Base-by-base conservation (phyloP, 1,140 invertebrate species). In the Aradophagus sp. region DNA sequence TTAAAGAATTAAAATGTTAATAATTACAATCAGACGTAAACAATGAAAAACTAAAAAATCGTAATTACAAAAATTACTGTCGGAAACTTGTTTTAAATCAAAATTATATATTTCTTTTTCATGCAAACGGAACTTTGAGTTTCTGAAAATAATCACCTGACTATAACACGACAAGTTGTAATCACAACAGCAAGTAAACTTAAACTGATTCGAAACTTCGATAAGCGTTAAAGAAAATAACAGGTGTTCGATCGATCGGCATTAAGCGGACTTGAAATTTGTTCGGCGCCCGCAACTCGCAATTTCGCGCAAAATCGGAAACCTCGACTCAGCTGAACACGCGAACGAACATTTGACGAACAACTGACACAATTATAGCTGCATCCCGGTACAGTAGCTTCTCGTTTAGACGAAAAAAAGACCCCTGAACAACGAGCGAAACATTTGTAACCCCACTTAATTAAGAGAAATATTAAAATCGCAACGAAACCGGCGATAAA, bases 401-500 rank as follows among this genome's bases (percentile, higher is more conserved):
- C 48, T 15, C 65, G 31, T 42, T 35, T 55, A 26, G 19, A 8
- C 16, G 31, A 19, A 1, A 4, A 48, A 36, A 6, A 8, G 1
- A 11, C 34, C 12, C 26, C 0, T 23, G 19, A 15, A 2, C 19
- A 17, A 53, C 8, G 38, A 58, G 34, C 31, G 45, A 53, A 63
- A 63, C 67, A 53, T 58, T 70, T 71, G 68, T 71, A 71, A 61
- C 39, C 55, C 61, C 68, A 65, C 68, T 65, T 71, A 71, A 71
- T 71, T 71, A 71, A 71, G 59, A 65, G 68, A 71, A 71, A 70
- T 70, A 70, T 70, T 70, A 65, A 65, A 72, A 72, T 62, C 32
- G 69, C 58, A 72, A 62, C 62, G 62, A 72, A 67, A 52, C 19
- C 47, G 53, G 55, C 62, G 59, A 72, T 72, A 72, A 72, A 72